Conservation (phyloP, 2,888 invertebrate species). For the Pantelozetes paolii region DNA sequence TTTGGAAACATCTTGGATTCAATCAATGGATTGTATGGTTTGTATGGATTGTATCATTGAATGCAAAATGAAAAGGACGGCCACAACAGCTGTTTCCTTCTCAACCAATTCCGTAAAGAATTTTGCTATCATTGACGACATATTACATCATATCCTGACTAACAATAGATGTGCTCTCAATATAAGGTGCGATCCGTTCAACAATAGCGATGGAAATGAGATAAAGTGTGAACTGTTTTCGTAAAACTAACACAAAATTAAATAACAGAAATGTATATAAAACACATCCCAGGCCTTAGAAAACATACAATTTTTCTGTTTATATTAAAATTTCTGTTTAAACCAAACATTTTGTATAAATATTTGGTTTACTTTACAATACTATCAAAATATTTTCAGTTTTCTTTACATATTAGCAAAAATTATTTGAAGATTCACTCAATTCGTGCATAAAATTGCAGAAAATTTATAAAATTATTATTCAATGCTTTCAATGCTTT, state of each 20-base stretch:
- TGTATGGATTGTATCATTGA: constrained; percentile 19
- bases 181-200: constrained; percentile 17
- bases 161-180: constrained; percentile 8
- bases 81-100: constrained; percentile 29
- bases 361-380: too few relatives aligned
- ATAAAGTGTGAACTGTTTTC: constrained; percentile 27
- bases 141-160: background rate
- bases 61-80: background rate
- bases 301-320: too few relatives aligned
- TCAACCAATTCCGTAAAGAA: background rate
- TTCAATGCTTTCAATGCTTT: too few relatives aligned
- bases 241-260: constrained; percentile 26
- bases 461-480: too few relatives aligned
- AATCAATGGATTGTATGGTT: background rate
- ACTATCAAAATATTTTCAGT: too few relatives aligned
- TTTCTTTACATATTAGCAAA: too few relatives aligned
- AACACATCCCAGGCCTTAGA: too few relatives aligned
- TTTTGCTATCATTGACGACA: constrained; percentile 7
- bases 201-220: constrained; percentile 15
- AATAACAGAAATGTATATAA: background rate
- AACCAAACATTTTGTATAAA: too few relatives aligned
- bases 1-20: constrained; percentile 26
- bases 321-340: too few relatives aligned
- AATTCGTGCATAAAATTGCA: too few relatives aligned
- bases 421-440: too few relatives aligned